These are phyloP conservation scores for Halyomorpha halys DNA, from an alignment of 1,140 invertebrate species.

Conservation along the genomic window DNA sequence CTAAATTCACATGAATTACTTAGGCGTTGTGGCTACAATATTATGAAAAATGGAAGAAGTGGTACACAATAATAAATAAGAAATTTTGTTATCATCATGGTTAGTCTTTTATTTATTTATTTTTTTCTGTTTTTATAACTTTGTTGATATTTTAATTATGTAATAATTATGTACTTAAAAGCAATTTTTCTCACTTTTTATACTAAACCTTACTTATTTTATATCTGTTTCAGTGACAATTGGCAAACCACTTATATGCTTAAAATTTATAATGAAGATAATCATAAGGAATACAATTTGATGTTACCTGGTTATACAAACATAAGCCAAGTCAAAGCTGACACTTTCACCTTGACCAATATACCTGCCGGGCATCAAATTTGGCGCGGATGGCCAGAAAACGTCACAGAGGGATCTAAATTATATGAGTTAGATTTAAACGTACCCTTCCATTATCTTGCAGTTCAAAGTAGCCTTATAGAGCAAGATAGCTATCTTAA, in stretches of 20 bases:
- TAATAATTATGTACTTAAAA: too few species aligned
- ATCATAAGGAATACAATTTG: constrained; percentile 55
- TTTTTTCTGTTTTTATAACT: too few species aligned
- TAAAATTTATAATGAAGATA: constrained; percentile 48
- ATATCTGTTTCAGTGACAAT: constrained; percentile 4
- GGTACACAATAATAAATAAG: too few species aligned
- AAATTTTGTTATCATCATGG: too few species aligned
- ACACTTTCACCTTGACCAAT: constrained; percentile 66
- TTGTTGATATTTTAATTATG: too few species aligned
- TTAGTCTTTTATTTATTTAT: too few species aligned
- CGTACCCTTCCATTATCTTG: constrained; percentile 49
- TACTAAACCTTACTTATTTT: background rate
- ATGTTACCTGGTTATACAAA: constrained; percentile 67
- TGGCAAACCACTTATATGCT: background rate
- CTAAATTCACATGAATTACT: too few species aligned
- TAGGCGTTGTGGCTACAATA: too few species aligned
- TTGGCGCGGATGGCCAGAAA: constrained; percentile 50
- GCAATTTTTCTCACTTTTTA: too few species aligned
- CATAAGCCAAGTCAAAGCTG: constrained; percentile 71
- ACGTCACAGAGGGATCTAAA: constrained; percentile 40
- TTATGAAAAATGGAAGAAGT: too few species aligned
- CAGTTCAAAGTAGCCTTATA: background rate
- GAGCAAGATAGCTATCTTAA: background rate
- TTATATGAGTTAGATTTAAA: constrained; percentile 59
- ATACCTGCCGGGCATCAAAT: constrained; percentile 54